phyloP scores from a whole-genome alignment of 2,888 invertebrate genomes.

The Rhogogaster chlorosoma region DNA sequence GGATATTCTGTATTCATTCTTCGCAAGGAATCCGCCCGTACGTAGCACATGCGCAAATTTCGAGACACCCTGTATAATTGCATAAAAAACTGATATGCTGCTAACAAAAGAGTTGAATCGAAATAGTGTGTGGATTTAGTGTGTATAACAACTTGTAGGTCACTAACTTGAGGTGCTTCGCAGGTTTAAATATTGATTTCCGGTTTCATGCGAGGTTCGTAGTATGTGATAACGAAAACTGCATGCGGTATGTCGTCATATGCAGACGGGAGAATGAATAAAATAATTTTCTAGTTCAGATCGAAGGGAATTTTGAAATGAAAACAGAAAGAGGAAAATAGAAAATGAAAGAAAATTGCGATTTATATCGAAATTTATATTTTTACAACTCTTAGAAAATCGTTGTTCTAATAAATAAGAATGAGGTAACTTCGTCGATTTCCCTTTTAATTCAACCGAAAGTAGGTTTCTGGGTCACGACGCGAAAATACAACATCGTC shows the following conservation, averaged over 20 bases:
- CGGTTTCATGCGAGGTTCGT: not conserved
- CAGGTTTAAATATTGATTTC: constrained; percentile 42
- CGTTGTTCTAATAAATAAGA: constrained; percentile 40
- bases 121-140: not conserved
- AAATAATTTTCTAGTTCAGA: not conserved
- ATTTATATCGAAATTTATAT: too few relatives aligned
- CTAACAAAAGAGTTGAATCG: not conserved
- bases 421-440: constrained; percentile 66
- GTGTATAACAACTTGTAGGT: constrained; percentile 7
- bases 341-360: not conserved
- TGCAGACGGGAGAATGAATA: not conserved
- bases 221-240: constrained; percentile 2
- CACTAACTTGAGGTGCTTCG: constrained; percentile 40
- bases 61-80: too few relatives aligned
- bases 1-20: too few relatives aligned
- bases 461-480: constrained; percentile 71
- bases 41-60: too few relatives aligned
- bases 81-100: not conserved
- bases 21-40: too few relatives aligned
- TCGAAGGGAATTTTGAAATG: not conserved
- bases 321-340: not conserved
- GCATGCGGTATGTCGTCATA: not conserved
- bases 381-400: constrained; percentile 14
- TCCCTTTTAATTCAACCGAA: constrained; percentile 72
- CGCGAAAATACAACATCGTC: constrained; percentile 64